Percentiles rank a stretch among this genome's conserved stretches.
These are phyloP conservation scores for Noctua janthe DNA, from an alignment of 2,888 invertebrate species.

Conservation along the genomic window DNA sequence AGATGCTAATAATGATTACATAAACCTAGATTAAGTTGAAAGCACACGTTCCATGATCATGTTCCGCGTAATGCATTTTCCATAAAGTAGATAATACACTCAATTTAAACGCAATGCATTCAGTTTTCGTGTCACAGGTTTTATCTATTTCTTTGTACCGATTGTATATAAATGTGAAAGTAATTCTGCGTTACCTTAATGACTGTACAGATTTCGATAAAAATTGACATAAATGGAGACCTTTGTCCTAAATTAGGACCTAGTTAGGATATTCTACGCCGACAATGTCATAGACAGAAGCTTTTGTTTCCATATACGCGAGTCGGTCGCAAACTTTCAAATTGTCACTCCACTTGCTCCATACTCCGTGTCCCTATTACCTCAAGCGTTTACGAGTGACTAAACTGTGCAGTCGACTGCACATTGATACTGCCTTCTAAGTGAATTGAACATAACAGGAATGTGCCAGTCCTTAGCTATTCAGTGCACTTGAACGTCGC, in stretches of 20 bases:
- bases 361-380: slow-evolving; percentile 39
- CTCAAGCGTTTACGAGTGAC: slow-evolving; percentile 49
- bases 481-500: neutral
- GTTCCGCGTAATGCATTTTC: neutral
- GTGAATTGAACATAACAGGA: slow-evolving; percentile 57
- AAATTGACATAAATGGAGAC: neutral
- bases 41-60: neutral
- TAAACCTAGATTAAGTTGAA: neutral
- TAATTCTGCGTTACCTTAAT: neutral
- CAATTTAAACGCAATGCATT: neutral
- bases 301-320: neutral
- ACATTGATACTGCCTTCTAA: slow-evolving; percentile 54
- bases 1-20: neutral
- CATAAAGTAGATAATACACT: neutral
- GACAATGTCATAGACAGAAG: neutral
- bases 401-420: slow-evolving; percentile 21
- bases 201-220: neutral
- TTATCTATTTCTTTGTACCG: neutral
- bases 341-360: slow-evolving; percentile 8
- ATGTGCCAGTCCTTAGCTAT: neutral
- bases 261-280: neutral
- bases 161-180: neutral
- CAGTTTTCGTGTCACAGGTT: neutral
- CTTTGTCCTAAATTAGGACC: neutral
- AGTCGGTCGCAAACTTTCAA: neutral